Evolutionary conservation across 2,888 invertebrate genomes (phyloP).

Genomic region (Trachelus iudaicus): DNA sequence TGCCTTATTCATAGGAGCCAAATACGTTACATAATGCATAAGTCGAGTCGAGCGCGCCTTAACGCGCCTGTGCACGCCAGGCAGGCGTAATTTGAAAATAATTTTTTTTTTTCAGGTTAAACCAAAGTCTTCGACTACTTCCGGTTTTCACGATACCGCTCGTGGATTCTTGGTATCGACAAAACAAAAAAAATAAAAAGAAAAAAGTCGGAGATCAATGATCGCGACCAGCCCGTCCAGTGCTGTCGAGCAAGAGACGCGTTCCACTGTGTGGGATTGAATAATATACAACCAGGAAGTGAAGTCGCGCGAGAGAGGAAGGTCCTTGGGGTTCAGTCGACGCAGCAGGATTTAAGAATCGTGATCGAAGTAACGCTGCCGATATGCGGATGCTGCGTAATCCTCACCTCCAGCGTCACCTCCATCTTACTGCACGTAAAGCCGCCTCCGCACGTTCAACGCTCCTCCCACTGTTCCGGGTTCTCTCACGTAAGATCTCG

Average conservation of each 20-base stretch:
- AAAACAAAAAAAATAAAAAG: background rate
- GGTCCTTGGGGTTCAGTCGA: conserved; percentile 42
- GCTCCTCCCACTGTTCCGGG: background rate
- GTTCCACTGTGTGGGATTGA: background rate
- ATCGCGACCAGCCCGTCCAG: background rate
- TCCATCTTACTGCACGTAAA: background rate
- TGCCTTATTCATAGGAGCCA: conserved; percentile 39
- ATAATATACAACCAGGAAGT: background rate
- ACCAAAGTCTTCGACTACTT: background rate
- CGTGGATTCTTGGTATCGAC: background rate
- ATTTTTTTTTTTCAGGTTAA: background rate
- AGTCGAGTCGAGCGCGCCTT: background rate
- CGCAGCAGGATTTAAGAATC: conserved; percentile 41
- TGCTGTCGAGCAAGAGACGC: background rate
- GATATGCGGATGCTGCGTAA: conserved; percentile 24
- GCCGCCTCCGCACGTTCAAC: background rate
- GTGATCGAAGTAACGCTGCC: conserved; percentile 29
- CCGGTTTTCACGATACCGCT: background rate
- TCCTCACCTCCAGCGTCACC: conserved; percentile 15
- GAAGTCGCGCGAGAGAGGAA: conserved; percentile 34
- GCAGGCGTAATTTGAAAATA: background rate
- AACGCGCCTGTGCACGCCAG: background rate
- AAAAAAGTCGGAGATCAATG: background rate
- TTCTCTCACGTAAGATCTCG: conserved; percentile 1
- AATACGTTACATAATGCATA: conserved; percentile 33